Conservation (phyloP, 2,888 invertebrate species). For the Halictus quadricinctus region DNA sequence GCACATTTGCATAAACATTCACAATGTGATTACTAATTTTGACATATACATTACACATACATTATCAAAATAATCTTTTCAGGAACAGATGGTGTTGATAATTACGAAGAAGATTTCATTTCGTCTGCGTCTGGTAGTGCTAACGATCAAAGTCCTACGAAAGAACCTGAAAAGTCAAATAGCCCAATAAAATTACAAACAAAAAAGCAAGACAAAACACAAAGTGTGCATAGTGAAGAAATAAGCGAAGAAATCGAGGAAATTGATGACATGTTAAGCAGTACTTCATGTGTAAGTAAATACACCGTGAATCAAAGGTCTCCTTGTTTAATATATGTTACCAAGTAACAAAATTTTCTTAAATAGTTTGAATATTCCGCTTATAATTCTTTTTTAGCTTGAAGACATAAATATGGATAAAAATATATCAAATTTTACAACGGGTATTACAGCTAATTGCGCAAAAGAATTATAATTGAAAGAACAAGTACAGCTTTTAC, state of each 20-base stretch:
- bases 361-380: conserved; percentile 33
- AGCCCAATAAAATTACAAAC: conserved; percentile 65
- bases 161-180: conserved; percentile 73
- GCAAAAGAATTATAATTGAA: conserved; percentile 73
- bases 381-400: conserved; percentile 73
- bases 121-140: conserved; percentile 79
- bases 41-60: background rate
- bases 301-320: conserved; percentile 28
- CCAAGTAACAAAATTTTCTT: conserved; percentile 14
- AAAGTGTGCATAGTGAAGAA: conserved; percentile 76
- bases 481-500: conserved; percentile 33
- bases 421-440: conserved; percentile 76
- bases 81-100: conserved; percentile 72
- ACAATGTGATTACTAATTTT: background rate
- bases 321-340: conserved; percentile 6
- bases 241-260: conserved; percentile 79
- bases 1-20: background rate
- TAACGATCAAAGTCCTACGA: conserved; percentile 79
- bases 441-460: conserved; percentile 73
- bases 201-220: conserved; percentile 72
- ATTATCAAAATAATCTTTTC: conserved; percentile 34
- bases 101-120: conserved; percentile 79
- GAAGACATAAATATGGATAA: conserved; percentile 75
- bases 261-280: conserved; percentile 77
- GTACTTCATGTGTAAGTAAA: conserved; percentile 79